These are phyloP conservation scores for Acropora yongei DNA, from an alignment of 64 coral and sea anemone species.

Conservation along the genomic window DNA sequence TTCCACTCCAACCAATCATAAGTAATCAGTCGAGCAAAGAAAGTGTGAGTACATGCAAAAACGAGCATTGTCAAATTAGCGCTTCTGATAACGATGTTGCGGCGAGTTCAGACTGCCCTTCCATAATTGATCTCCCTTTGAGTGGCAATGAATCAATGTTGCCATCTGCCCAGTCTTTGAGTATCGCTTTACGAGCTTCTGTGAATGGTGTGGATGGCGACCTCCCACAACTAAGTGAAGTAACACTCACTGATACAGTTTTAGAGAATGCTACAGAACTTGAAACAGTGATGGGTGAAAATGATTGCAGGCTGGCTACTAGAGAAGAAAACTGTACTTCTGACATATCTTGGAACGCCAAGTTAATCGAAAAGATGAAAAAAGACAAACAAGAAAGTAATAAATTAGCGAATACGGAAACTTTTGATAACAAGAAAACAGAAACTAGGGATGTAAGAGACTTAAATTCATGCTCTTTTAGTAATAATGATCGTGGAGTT, in stretches of 20 bases:
- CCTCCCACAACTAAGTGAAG: background rate
- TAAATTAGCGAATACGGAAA: background rate
- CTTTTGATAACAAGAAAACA: background rate
- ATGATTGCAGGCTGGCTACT: background rate
- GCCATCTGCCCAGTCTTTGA: slow-evolving; percentile 13
- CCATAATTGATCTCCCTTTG: background rate
- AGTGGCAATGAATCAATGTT: background rate
- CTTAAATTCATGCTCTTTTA: no score
- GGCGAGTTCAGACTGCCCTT: background rate
- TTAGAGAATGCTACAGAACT: background rate
- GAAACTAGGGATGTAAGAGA: no score
- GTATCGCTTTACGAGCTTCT: slow-evolving; percentile 11
- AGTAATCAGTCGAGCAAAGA: background rate
- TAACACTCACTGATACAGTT: background rate
- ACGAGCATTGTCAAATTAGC: background rate
- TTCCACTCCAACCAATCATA: background rate
- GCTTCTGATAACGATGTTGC: no score
- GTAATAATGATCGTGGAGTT: background rate
- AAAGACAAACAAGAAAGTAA: background rate
- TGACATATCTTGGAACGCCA: background rate
- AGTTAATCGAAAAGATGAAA: background rate
- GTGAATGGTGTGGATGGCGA: background rate
- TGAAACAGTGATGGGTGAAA: background rate
- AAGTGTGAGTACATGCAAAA: background rate
- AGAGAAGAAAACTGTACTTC: background rate